Conservation (phyloP, 2,888 invertebrate genomes). For the Caenorhabditis sp. region DNA sequence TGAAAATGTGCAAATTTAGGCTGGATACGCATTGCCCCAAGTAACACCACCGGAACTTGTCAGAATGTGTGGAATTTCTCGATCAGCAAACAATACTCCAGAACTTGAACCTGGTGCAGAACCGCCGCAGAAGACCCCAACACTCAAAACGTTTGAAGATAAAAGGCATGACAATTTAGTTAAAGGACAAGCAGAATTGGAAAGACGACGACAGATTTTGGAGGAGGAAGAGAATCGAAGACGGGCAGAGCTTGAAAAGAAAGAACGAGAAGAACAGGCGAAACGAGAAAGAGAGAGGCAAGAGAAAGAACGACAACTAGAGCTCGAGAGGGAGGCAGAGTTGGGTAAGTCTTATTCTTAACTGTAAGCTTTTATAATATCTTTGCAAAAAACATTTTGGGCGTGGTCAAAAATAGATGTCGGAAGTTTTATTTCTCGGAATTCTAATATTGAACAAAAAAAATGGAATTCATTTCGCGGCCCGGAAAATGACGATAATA, state of each 20-base stretch:
- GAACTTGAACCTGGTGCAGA: conserved; percentile 45
- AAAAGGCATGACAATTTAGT: conserved; percentile 95
- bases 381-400: too few species aligned
- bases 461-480: too few species aligned
- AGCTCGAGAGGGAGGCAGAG: conserved; percentile 59
- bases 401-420: too few species aligned
- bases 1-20: too few species aligned
- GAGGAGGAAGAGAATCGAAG: conserved; percentile 78
- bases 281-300: conserved; percentile 83
- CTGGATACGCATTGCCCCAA: conserved; percentile 86
- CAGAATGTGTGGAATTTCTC: conserved; percentile 49
- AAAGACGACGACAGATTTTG: conserved; percentile 86
- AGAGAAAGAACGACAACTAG: conserved; percentile 60
- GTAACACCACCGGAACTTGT: conserved; percentile 79
- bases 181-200: conserved; percentile 94
- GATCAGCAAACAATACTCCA: conserved; percentile 50
- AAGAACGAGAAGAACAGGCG: conserved; percentile 86
- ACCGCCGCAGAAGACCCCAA: conserved; percentile 64
- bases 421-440: too few species aligned
- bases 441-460: too few species aligned
- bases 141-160: conserved; percentile 80
- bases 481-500: too few species aligned
- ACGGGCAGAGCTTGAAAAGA: conserved; percentile 75
- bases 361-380: too few species aligned
- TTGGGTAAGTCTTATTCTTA: conserved; percentile 16